Evolutionary conservation across 2,797 vertebrate species (phyloP).

Genomic region (Siniperca obscura): DNA sequence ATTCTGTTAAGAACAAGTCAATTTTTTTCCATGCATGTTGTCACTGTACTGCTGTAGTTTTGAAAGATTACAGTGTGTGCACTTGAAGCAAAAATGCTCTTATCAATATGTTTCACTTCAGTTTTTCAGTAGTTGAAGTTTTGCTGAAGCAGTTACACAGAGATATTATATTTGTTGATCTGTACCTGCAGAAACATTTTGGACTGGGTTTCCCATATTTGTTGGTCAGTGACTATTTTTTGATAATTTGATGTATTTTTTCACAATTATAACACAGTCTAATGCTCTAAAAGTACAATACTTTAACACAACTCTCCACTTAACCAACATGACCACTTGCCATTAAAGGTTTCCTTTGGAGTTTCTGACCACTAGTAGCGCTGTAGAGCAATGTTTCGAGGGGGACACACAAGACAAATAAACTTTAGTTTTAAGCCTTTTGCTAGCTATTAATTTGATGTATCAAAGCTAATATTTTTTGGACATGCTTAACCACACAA

Average conservation of each 20-base stretch:
- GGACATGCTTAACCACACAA: background rate
- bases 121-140: conserved; percentile 9
- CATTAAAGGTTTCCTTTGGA: conserved; percentile 4
- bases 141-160: background rate
- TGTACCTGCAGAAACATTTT: background rate
- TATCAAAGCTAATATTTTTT: background rate
- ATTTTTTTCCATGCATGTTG: conserved; percentile 10
- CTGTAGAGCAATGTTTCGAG: background rate
- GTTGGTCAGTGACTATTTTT: background rate
- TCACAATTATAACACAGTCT: too few relatives aligned
- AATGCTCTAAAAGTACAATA: background rate
- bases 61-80: background rate
- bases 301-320: background rate
- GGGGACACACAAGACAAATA: background rate
- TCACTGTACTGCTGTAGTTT: background rate
- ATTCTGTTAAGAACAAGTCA: conserved; percentile 8
- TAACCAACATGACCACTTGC: background rate
- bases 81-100: background rate
- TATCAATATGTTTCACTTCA: background rate
- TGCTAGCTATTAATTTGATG: background rate
- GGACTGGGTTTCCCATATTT: background rate
- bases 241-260: background rate
- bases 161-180: conserved; percentile 15
- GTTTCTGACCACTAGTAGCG: background rate
- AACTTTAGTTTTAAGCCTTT: background rate